A percentile compares a stretch with the other conserved stretches of the same genome.
Conservation (phyloP, 2,113 vertebrate genomes). For the Micronycteris hirsuta region DNA sequence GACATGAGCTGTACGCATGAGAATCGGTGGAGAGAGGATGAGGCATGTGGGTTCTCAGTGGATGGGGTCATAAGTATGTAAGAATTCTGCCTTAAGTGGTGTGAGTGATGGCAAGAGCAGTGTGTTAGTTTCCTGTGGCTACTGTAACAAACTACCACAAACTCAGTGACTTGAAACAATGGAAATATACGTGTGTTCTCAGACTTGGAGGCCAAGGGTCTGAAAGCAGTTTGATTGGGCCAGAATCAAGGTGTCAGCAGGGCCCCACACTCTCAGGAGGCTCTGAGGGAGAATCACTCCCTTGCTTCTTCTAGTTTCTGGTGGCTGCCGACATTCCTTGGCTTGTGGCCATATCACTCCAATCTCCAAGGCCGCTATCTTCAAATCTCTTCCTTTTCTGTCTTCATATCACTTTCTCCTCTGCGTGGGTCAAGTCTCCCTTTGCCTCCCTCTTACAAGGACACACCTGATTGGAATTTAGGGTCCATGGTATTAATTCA, state of each 20-base stretch:
- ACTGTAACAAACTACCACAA: neutral
- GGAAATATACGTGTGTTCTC: neutral
- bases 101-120: neutral
- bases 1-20: neutral
- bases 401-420: neutral
- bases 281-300: neutral
- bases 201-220: neutral
- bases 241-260: neutral
- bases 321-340: neutral
- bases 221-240: neutral
- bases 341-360: neutral
- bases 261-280: neutral
- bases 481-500: neutral
- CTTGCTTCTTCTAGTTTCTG: too few species aligned
- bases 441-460: neutral
- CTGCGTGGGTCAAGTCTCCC: neutral
- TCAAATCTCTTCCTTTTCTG: neutral
- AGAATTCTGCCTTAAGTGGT: neutral
- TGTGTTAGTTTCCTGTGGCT: neutral
- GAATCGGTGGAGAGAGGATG: neutral
- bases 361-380: neutral
- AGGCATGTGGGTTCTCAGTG: neutral
- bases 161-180: neutral
- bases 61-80: accelerated
- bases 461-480: neutral